Evolutionary conservation across 2,113 vertebrate genomes (phyloP).

Genomic region (Dasyornis broadbenti): DNA sequence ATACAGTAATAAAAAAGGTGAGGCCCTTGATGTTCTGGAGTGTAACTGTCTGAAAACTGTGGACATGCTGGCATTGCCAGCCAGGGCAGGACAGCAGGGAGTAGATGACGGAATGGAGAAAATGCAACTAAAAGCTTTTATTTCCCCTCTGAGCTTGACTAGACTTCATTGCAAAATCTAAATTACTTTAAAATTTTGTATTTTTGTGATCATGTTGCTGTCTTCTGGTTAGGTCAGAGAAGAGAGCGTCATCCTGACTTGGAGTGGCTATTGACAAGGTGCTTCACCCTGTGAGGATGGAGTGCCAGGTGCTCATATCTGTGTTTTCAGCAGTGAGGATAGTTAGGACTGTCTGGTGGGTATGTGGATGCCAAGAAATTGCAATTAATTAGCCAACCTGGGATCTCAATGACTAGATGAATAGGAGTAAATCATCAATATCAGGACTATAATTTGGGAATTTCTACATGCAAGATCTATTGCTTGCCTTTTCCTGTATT

Average conservation of each 20-base stretch:
- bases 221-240: neutral
- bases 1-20: neutral
- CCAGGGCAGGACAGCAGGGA: neutral
- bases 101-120: neutral
- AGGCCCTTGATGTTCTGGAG: neutral
- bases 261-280: neutral
- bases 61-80: neutral
- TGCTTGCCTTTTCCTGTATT: neutral
- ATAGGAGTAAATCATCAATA: neutral
- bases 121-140: neutral
- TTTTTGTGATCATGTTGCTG: neutral
- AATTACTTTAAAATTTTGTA: neutral
- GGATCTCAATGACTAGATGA: neutral
- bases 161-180: neutral
- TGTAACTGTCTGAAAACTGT: neutral
- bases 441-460: neutral
- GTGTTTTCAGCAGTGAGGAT: neutral
- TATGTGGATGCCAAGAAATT: neutral
- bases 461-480: neutral
- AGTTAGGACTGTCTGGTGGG: neutral
- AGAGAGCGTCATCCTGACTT: neutral
- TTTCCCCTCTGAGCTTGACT: neutral
- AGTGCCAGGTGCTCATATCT: neutral
- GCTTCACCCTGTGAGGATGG: accelerated
- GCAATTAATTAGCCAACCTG: neutral